A percentile compares a stretch with the other conserved stretches of the same genome.
Evolutionary conservation across 2,797 vertebrate species (phyloP).

Genomic region (Numenius phaeopus): DNA sequence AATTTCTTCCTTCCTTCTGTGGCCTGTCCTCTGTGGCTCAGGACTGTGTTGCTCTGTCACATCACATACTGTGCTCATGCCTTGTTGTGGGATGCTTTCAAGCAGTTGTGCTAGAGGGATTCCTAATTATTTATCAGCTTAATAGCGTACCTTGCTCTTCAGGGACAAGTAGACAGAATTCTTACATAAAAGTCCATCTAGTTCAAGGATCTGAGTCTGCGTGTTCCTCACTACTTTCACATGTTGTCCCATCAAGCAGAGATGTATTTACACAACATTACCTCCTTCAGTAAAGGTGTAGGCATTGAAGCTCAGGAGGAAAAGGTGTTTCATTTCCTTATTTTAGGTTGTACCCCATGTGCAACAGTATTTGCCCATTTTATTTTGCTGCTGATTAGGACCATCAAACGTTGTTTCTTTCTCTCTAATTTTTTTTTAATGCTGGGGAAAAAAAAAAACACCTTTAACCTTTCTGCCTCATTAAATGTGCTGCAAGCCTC

Average conservation of each 20-base stretch:
- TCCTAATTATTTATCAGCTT: slow-evolving; percentile 17
- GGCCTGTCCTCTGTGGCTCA: neutral
- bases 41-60: neutral
- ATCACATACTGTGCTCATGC: neutral
- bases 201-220: neutral
- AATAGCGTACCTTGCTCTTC: neutral
- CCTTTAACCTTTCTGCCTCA: slow-evolving; percentile 63
- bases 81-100: neutral
- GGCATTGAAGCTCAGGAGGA: neutral
- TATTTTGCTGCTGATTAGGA: slow-evolving; percentile 14
- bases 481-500: slow-evolving; percentile 24
- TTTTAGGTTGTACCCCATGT: neutral
- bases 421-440: neutral
- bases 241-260: slow-evolving; percentile 5
- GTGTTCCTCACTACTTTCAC: neutral
- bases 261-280: slow-evolving; percentile 7
- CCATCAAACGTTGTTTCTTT: slow-evolving; percentile 18
- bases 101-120: neutral
- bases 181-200: neutral
- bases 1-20: neutral
- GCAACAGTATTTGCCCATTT: neutral
- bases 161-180: neutral
- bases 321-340: slow-evolving; percentile 58
- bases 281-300: neutral
- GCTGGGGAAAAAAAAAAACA: neutral